Percentiles rank a stretch among this genome's conserved stretches.
phyloP scores from a whole-genome alignment of 2,888 invertebrate genomes.

The Saturnia japonica region DNA sequence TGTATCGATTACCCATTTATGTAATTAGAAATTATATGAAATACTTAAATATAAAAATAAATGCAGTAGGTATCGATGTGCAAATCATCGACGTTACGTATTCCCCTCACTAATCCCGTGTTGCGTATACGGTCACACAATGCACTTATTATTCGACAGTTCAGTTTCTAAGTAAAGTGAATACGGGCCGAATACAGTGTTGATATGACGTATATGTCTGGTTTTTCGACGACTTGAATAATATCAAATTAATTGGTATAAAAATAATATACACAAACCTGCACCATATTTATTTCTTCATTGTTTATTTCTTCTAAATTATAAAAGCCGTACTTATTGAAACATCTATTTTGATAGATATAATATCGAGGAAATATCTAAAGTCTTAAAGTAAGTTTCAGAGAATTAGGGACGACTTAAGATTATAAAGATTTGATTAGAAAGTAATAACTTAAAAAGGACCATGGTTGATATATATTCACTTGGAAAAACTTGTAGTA shows the following conservation, averaged over 20 bases:
- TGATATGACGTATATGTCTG: constrained; percentile 69
- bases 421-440: background rate
- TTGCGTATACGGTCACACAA: constrained; percentile 78
- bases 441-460: background rate
- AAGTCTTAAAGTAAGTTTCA: too few relatives aligned
- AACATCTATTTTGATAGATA: background rate
- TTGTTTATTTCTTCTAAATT: background rate
- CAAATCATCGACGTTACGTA: constrained; percentile 71
- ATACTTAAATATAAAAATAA: background rate
- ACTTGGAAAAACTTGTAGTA: background rate
- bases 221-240: constrained; percentile 65
- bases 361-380: too few relatives aligned
- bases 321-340: background rate
- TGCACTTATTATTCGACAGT: constrained; percentile 81
- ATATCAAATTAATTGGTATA: constrained; percentile 34
- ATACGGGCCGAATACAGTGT: constrained; percentile 67
- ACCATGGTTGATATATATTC: background rate
- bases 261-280: background rate
- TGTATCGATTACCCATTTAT: background rate
- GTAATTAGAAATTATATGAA: background rate
- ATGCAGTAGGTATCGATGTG: constrained; percentile 37
- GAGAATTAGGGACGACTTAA: background rate
- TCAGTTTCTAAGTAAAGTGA: constrained; percentile 79
- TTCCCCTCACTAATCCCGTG: constrained; percentile 77
- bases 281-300: background rate